Base-by-base conservation (phyloP, 2,797 vertebrate genomes). In the Oryzias dopingdopingensis region DNA sequence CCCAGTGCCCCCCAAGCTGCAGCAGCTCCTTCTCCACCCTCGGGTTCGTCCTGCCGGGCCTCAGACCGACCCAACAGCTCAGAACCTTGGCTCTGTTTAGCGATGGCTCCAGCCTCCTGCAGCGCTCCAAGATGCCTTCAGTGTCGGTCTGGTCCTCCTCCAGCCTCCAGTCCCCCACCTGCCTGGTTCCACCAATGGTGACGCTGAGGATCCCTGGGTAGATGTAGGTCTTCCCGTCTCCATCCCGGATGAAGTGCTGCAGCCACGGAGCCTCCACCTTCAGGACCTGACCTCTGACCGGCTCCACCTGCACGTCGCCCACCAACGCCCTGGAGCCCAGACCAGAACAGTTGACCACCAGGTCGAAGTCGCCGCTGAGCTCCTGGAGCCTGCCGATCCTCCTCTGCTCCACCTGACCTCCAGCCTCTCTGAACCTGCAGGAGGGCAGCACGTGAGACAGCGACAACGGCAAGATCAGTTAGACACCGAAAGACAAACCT, bases 271-370 rank as follows among this genome's bases (percentile, higher is more conserved):
- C 96, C 0, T 91, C 87, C 55, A 94, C 86, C 71, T 89, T 87
- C 20, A 98, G 89, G 5, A 98, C 89, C 77, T 98, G 96, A 3
- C 97, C 97, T 66, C 94, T 91, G 29, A 94, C 47, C 0, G 97
- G 93, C 65, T 90, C 76, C 4, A 97, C 47, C 10, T 72, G 0
- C 10, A 52, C 0, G 42, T 98, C 96, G 4, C 83, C 85, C n/a
- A 67, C 82, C 32, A 98, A 79, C 5, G 59, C 49, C 29, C 43
- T 88, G 69, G 96, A 92, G 54, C 94, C 94, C 14, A 97, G 82
- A 46, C 96, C 96, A 0, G 94, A 58, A 18, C 96, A 98, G 89
- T 99, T 98, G 58, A 97, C 90, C 1, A 97, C 79, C 0, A 96
- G 1, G 24, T 97, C 88, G 0, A 93, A 97, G 59, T 57, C 72